phyloP scores from a whole-genome alignment of 2,797 vertebrate genomes.

The Varecia variegata region DNA sequence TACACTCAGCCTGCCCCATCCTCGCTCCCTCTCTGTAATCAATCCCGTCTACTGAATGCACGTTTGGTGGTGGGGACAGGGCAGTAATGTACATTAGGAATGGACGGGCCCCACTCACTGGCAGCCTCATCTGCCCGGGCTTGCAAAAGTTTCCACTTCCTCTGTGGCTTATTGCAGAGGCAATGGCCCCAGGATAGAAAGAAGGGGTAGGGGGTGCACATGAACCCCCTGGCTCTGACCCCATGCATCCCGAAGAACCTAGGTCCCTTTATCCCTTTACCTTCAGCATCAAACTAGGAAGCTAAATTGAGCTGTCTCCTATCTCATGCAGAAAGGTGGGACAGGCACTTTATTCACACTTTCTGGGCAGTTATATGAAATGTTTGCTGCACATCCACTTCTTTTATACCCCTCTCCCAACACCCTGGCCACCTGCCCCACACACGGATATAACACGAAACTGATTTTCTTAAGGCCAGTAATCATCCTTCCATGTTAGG shows the following conservation, averaged over 20 bases:
- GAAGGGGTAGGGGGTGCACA: no score
- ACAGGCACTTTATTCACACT: background rate
- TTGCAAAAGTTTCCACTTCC: background rate
- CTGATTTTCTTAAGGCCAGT: background rate
- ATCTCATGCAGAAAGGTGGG: slow-evolving; percentile 48
- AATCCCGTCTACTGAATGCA: background rate
- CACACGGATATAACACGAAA: background rate
- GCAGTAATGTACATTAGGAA: background rate
- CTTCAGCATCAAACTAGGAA: slow-evolving; percentile 48
- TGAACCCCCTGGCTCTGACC: background rate
- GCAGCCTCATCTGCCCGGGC: background rate
- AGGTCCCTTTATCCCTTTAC: slow-evolving; percentile 47
- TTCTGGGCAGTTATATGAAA: slow-evolving; percentile 26
- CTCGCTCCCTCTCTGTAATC: background rate
- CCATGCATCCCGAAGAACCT: background rate
- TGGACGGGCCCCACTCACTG: background rate
- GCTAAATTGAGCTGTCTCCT: slow-evolving; percentile 49
- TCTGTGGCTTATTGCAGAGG: background rate
- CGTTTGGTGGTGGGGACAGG: background rate
- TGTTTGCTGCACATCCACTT: background rate
- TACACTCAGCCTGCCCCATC: background rate
- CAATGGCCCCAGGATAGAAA: background rate
- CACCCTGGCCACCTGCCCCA: background rate
- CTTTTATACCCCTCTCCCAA: background rate
- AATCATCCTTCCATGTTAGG: background rate